Evolutionary conservation across 2,113 vertebrate species (phyloP).

Genomic region (Anthoscopus minutus): DNA sequence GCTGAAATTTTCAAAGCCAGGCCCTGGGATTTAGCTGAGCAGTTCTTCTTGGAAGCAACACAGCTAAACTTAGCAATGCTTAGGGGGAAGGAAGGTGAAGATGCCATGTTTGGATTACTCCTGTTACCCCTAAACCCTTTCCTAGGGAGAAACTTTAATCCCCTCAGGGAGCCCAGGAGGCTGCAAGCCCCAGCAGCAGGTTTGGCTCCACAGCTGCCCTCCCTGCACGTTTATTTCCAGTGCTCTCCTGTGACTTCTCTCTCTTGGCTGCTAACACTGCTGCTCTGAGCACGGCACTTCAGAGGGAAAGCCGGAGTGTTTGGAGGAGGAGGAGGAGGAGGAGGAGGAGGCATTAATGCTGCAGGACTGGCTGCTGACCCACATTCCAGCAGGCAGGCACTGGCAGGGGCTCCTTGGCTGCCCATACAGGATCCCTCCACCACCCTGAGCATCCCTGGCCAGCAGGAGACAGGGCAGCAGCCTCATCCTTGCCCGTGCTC

Average conservation of each 20-base stretch:
- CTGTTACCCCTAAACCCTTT: background rate
- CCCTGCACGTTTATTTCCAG: background rate
- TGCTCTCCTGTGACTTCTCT: background rate
- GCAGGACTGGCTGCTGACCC: background rate
- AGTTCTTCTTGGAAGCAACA: constrained; percentile 17
- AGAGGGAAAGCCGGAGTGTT: background rate
- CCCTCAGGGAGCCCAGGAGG: background rate
- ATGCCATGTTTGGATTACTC: background rate
- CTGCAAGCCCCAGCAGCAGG: background rate
- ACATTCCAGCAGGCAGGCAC: background rate
- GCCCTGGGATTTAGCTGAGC: constrained; percentile 53
- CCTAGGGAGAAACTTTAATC: background rate
- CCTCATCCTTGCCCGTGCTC: background rate
- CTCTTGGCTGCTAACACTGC: background rate
- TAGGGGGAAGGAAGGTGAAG: background rate
- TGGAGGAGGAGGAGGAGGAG: background rate
- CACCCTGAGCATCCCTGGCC: background rate
- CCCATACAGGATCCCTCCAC: background rate
- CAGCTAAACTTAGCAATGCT: constrained; percentile 47
- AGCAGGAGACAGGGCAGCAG: background rate
- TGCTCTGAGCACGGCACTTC: background rate
- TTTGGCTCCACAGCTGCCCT: background rate
- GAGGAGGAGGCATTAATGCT: background rate
- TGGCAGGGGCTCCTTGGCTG: background rate
- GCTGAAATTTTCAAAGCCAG: constrained; percentile 64